Conservation (phyloP, 1,140 invertebrate genomes). For the Drosophila orena region DNA sequence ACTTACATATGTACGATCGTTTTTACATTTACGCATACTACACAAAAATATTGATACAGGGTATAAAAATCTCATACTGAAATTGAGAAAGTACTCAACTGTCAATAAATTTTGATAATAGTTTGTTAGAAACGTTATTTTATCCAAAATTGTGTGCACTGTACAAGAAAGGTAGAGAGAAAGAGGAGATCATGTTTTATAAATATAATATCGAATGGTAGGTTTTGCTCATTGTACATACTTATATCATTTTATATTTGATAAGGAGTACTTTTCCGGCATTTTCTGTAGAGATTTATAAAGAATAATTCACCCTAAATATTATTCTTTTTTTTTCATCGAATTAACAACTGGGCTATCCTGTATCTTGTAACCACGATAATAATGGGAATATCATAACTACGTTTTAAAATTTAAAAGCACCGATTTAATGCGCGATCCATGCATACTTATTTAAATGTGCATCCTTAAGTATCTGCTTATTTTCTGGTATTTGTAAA, state of each 20-base stretch:
- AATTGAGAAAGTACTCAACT: constrained; percentile 37
- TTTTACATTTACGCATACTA: constrained; percentile 42
- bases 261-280: constrained; percentile 59
- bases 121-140: constrained; percentile 59
- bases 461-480: constrained; percentile 19
- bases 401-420: constrained; percentile 31
- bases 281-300: constrained; percentile 46
- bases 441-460: constrained; percentile 28
- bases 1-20: constrained; percentile 50
- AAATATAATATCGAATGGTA: constrained; percentile 56
- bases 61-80: constrained; percentile 47
- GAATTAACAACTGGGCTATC: constrained; percentile 13
- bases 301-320: constrained; percentile 9
- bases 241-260: constrained; percentile 70
- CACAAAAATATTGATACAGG: constrained; percentile 49
- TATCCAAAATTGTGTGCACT: constrained; percentile 63
- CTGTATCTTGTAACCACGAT: neutral
- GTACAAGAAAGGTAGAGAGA: constrained; percentile 15
- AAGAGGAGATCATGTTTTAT: constrained; percentile 38
- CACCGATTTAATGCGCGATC: constrained; percentile 12
- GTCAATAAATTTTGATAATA: constrained; percentile 52
- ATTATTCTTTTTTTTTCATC: constrained; percentile 21
- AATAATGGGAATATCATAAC: constrained; percentile 13
- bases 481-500: constrained; percentile 75
- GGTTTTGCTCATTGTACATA: constrained; percentile 75